Base-by-base conservation (phyloP, 92 coral and sea anemone genomes). In the Heliopora coerulea region DNA sequence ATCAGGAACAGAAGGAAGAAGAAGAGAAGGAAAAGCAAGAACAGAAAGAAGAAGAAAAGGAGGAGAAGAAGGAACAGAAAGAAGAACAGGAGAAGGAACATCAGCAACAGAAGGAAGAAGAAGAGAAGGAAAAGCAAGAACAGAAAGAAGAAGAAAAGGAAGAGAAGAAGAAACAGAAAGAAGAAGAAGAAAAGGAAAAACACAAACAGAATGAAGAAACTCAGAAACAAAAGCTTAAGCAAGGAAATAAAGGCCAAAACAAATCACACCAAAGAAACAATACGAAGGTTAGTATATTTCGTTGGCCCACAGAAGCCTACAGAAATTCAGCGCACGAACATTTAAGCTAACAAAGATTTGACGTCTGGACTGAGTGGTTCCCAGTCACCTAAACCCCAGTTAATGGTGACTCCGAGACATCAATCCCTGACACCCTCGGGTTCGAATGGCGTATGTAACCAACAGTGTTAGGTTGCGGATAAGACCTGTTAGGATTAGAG, bases 21-120 rank as follows among this genome's bases (percentile, higher is more conserved):
- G 35, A 3, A 56, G 61, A 56, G 17, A 23, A 26, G 8, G 48
- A 69, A 49, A 26, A 69, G 39, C 62, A 41, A 1, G 76, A 27
- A 24, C 29, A 32, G 15, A 1, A 27, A 58, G 76, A 49, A 69
- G 50, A 26, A 5, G 44, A 69, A 69, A 54, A 49, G 50, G 40
- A 49, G 32, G 1, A 13, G 12, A 48, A 49, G n/a, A 19, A 69
- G 11, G 0, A 69, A 25, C 33, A 49, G 37, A 33, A 69, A 24
- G 62, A 49, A 20, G 33, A 49, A 37, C 26, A 6, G 52, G 15
- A 33, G 46, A 25, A 62, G 28, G 20, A 30, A 17, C 10, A 59
- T 14, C 17, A 28, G 9, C 3, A 17, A 10, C 12, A 17, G 30
- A 23, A 63, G 31, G 23, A 59, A 20, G 20, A 30, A 3, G 28